Evolutionary conservation across 92 coral and sea anemone species (phyloP).

Genomic region (Zoanthus solanderi): DNA sequence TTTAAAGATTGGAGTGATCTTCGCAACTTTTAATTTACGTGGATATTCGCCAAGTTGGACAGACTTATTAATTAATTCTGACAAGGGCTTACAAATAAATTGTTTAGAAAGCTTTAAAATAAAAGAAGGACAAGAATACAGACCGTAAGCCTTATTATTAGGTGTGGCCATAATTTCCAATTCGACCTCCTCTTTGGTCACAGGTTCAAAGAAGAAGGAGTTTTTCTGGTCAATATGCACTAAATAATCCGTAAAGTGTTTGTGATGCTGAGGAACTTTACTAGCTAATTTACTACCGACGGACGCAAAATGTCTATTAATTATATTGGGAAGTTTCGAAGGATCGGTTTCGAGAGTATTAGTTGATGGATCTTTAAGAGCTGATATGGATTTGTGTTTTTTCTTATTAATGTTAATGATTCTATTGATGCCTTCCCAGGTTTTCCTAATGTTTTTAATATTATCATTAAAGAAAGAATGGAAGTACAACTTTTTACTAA

Average conservation of each 20-base stretch:
- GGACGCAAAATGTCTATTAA: conserved; percentile 42
- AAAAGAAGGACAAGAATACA: not conserved
- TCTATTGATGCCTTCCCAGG: conserved; percentile 29
- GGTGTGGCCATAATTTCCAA: not conserved
- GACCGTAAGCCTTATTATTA: not conserved
- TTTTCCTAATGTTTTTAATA: conserved; percentile 26
- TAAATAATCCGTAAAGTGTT: conserved; percentile 36
- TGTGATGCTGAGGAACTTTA: conserved; percentile 23
- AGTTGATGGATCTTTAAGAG: conserved; percentile 47
- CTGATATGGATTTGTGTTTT: conserved; percentile 21
- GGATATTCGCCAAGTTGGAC: not conserved
- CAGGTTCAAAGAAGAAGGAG: conserved; percentile 21
- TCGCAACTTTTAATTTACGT: not conserved
- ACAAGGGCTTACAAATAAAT: not conserved
- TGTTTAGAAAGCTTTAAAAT: not conserved
- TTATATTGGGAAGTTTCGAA: conserved; percentile 35
- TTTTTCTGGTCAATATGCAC: conserved; percentile 27
- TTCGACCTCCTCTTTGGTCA: not conserved
- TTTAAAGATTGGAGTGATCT: too few species aligned
- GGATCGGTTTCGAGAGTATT: conserved; percentile 16
- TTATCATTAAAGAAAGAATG: conserved; percentile 24
- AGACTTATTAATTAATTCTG: not conserved
- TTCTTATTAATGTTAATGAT: conserved; percentile 18
- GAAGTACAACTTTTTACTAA: conserved; percentile 20
- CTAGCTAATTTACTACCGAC: conserved; percentile 33